Evolutionary conservation across 2,113 vertebrate genomes (phyloP).

Genomic region (Ancistrus triradiatus): DNA sequence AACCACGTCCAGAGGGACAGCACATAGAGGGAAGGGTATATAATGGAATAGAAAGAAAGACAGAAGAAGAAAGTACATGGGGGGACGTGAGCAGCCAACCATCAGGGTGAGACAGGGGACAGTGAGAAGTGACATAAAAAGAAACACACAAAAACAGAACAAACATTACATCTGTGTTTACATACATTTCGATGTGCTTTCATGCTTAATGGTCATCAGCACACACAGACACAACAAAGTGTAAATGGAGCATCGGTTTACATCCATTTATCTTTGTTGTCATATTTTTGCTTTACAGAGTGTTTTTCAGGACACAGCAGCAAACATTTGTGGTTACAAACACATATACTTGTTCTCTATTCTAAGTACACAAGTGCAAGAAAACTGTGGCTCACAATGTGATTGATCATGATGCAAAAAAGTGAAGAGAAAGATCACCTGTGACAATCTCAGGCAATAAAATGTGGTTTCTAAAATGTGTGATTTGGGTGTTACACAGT

Average conservation of each 20-base stretch:
- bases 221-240: conserved; percentile 55
- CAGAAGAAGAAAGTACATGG: background rate
- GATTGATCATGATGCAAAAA: background rate
- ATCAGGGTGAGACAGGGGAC: conserved; percentile 28
- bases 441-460: background rate
- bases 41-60: background rate
- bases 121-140: conserved; percentile 60
- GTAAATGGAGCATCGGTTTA: conserved; percentile 56
- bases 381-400: background rate
- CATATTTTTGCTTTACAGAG: background rate
- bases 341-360: background rate
- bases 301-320: background rate
- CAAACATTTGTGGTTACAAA: background rate
- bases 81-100: conserved; percentile 43
- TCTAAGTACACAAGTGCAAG: background rate
- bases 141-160: conserved; percentile 46
- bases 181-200: conserved; percentile 62
- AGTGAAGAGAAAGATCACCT: background rate
- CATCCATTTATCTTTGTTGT: conserved; percentile 57
- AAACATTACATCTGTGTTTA: conserved; percentile 70
- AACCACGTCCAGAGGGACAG: conserved; percentile 37
- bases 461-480: background rate
- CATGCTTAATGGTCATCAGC: conserved; percentile 69
- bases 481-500: background rate
- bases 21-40: background rate